Evolutionary conservation across 2,888 invertebrate genomes (phyloP), one percentile per base, ranked within the genome.

Genomic region (Drosophila lutescens): DNA sequence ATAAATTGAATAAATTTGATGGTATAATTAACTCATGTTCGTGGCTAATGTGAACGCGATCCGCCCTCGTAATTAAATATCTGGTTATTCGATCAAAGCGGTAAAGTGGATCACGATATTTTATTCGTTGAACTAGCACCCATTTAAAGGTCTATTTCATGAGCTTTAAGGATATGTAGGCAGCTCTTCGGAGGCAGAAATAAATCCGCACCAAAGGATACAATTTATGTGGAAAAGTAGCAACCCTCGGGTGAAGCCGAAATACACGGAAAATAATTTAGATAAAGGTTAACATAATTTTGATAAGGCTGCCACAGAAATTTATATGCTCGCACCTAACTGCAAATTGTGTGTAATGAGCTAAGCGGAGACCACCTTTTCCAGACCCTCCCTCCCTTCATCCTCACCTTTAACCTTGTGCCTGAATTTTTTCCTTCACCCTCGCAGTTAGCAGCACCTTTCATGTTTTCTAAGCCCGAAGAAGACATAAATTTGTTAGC

Each of bases 271-370:
- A 86, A 79, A 89, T 88, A 90, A 90, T 85, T 88, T 81, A 86
- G 83, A 88, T 89, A 79, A 85, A 85, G 83, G 74, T 77, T 51
- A 75, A 82, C 82, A 84, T 85, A 88, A 89, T 85, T 81, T 78
- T 84, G 87, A 81, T 86, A 83, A 86, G 76, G 59, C 55, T 34
- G 67, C 44, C 69, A 58, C 69, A 61, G 57, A 69, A 80, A 87
- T 90, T 88, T 90, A 84, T 90, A 90, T 90, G 90, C 88, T 90
- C 91, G 90, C 90, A 90, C 91, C 91, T 90, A 90, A 87, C 90
- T 90, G 91, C 91, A 87, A 90, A 90, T 90, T 89, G 87, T 87
- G 86, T 88, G 80, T 89, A 89, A 90, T 90, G 88, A 88, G 89
- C 89, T 84, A 79, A 84, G 76, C 88, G 74, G 86, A 70, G 67